Conservation (phyloP, 2,797 vertebrate species). For the Epinephelus coioides region DNA sequence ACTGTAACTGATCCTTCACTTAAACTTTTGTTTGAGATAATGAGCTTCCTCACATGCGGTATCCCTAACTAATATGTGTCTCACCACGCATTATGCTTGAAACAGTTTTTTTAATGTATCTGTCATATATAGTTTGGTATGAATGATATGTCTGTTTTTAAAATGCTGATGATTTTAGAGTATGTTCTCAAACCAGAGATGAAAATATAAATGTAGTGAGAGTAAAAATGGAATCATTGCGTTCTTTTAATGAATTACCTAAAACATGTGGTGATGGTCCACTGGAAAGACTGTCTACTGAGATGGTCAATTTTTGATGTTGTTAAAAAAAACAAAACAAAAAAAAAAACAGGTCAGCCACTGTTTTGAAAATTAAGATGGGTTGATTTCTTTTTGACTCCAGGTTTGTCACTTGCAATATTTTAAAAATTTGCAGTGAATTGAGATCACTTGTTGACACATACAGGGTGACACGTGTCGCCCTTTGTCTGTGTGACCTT, state of each 20-base stretch:
- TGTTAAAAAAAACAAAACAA: neutral
- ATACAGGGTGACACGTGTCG: neutral
- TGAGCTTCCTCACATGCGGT: no score
- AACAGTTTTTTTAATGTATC: no score
- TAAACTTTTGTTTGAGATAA: conserved; percentile 10
- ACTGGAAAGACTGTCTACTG: neutral
- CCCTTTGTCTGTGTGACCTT: neutral
- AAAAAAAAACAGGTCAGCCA: neutral
- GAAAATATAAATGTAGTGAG: neutral
- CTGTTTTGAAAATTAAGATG: neutral
- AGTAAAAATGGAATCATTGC: neutral
- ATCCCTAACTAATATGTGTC: no score
- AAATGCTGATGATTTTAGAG: neutral
- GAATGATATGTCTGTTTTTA: neutral
- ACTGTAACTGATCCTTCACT: conserved; percentile 7
- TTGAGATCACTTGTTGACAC: neutral
- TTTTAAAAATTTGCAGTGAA: neutral
- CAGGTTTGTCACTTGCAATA: neutral
- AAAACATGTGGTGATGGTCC: neutral
- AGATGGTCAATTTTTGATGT: neutral
- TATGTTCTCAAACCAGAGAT: neutral
- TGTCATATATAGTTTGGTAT: neutral
- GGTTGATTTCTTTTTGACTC: neutral
- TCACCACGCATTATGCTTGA: no score
- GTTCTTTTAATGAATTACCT: neutral